Evolutionary conservation across 2,113 vertebrate genomes (phyloP).

Genomic region (Gnathonemus longibarbis): DNA sequence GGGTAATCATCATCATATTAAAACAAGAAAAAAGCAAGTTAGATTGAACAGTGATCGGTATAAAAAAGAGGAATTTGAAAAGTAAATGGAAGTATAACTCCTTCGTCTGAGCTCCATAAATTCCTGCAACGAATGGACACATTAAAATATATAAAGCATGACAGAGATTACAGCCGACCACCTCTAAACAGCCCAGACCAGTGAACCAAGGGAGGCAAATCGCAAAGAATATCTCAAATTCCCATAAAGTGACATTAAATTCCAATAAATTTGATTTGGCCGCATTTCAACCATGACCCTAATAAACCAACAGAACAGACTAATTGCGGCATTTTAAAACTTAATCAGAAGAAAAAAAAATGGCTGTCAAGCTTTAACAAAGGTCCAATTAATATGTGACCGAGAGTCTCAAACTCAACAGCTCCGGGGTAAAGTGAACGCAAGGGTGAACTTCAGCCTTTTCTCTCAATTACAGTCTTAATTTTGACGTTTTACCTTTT

Average conservation of each 20-base stretch:
- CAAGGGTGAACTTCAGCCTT: neutral
- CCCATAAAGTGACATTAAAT: neutral
- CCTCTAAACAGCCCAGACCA: neutral
- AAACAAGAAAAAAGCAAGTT: neutral
- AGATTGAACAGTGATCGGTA: neutral
- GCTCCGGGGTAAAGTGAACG: neutral
- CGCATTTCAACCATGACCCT: neutral
- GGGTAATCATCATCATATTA: neutral
- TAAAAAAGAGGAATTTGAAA: neutral
- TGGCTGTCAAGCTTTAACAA: slow-evolving; percentile 3
- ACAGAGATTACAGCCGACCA: neutral
- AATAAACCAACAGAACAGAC: slow-evolving; percentile 4
- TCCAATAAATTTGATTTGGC: neutral
- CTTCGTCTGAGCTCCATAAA: neutral
- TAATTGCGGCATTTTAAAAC: neutral
- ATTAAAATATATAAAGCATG: neutral
- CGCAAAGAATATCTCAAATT: neutral
- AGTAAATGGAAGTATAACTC: neutral
- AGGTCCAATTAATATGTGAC: slow-evolving; percentile 4
- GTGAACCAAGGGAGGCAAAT: neutral
- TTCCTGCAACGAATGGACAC: neutral
- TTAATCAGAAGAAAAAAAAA: neutral
- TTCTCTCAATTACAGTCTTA: slow-evolving; percentile 3
- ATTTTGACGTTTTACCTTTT: neutral
- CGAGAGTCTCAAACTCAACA: neutral